These are phyloP conservation scores for Aricia agestis DNA, from an alignment of 1,140 invertebrate species.

Conservation along the genomic window DNA sequence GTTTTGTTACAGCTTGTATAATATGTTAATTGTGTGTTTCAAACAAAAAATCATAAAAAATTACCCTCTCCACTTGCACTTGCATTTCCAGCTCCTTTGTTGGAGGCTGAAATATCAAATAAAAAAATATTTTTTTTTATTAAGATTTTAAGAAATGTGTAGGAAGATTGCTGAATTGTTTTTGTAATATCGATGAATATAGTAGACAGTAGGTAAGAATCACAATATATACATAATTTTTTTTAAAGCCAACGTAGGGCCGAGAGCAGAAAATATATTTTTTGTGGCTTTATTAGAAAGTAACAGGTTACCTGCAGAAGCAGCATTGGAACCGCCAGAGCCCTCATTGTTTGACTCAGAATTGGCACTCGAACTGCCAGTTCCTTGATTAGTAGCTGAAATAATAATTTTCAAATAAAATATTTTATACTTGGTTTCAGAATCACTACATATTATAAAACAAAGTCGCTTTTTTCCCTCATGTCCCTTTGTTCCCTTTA, in stretches of 20 bases:
- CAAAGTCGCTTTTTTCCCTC: no score
- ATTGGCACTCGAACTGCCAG: background rate
- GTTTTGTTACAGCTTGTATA: background rate
- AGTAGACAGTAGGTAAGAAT: no score
- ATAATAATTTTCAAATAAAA: background rate
- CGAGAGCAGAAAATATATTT: no score
- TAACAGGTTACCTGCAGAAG: constrained; percentile 4
- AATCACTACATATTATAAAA: no score
- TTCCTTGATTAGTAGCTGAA: constrained; percentile 15
- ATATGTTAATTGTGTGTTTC: background rate
- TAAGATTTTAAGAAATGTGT: no score
- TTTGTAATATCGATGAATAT: no score
- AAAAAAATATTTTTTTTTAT: background rate
- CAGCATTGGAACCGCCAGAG: constrained; percentile 1
- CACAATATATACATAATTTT: no score
- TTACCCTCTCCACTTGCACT: background rate
- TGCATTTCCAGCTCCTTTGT: background rate
- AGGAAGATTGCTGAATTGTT: no score
- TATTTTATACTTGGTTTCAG: no score
- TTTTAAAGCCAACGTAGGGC: no score
- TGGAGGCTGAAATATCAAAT: background rate
- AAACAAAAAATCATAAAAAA: background rate
- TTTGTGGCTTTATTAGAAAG: no score
- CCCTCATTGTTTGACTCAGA: background rate
- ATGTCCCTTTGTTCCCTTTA: no score